Evolutionary conservation across 1,140 invertebrate species (phyloP).

Genomic region (Ostrea denselamellosa): DNA sequence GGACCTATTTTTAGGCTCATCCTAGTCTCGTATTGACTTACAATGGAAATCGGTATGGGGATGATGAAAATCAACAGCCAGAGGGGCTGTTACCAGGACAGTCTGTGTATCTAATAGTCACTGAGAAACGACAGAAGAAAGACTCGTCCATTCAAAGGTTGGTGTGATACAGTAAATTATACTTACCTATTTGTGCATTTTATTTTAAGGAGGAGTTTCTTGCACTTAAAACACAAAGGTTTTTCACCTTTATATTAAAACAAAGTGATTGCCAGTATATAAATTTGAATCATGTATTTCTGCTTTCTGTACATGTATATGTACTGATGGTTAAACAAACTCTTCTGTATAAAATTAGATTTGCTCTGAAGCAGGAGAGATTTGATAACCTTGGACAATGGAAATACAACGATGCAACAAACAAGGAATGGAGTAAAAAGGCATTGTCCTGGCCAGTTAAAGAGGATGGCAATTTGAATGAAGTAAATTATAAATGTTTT

Average conservation of each 20-base stretch:
- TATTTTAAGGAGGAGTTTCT: too few relatives aligned
- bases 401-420: conserved; percentile 75
- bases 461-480: conserved; percentile 73
- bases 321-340: background rate
- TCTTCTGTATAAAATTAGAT: conserved; percentile 63
- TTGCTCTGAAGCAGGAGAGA: conserved; percentile 77
- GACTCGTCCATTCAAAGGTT: conserved; percentile 70
- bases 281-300: too few relatives aligned
- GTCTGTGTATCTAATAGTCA: conserved; percentile 64
- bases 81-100: conserved; percentile 63
- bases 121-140: conserved; percentile 68
- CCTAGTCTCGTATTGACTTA: conserved; percentile 73
- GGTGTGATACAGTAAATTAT: background rate
- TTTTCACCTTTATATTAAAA: too few relatives aligned
- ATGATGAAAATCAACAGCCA: conserved; percentile 62
- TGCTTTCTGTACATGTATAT: too few relatives aligned
- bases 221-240: too few relatives aligned
- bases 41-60: conserved; percentile 66
- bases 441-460: conserved; percentile 78
- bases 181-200: too few relatives aligned
- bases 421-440: conserved; percentile 77
- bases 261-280: too few relatives aligned
- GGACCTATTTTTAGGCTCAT: conserved; percentile 60
- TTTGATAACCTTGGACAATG: conserved; percentile 78
- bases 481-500: conserved; percentile 57